Evolutionary conservation across 2,113 vertebrate genomes (phyloP), one percentile per base, ranked within the genome.

Genomic region (Rhinoderma darwinii): DNA sequence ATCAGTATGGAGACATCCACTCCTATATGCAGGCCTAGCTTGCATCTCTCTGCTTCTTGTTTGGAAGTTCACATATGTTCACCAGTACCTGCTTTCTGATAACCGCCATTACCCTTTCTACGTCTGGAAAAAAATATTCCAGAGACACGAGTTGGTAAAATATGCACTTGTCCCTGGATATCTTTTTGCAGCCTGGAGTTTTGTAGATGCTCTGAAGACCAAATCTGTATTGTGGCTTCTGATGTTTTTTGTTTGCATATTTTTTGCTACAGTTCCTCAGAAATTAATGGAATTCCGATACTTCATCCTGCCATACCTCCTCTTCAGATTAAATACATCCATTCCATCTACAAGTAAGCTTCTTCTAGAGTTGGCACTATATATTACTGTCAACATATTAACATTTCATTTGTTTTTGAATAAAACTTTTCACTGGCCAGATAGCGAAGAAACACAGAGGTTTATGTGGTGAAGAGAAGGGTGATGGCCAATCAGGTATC

Each of bases 91-190:
- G 68, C 91, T 99, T n/a, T 97, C 97, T 0, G 98, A 99, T 90
- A 99, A 99, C 91, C 95, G 98, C 41, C 98, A 99, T 87, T 99
- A 96, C 82, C 94, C 97, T 0, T 99, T 99, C 89, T 99, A 99
- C 27, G 92, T 99, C 39, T 99, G 98, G 98, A 96, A 94, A 47
- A 95, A 95, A 88, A 78, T 99, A n/a, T 96, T 96, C 90, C 96
- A 97, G 88, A 94, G 90, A 89, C 96, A 99, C 0, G 92, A 95
- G n/a, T 87, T 96, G 86, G 90, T 96, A 5, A 96, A 94, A 82
- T 98, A 96, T 63, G 25, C 96, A n/a, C 91, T 99, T 43, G 93
- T 98, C 44, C 97, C 98, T 0, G 91, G 87, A 0, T 99, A 99
- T 88, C 43, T 98, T 30, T 98, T 98, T 72, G 95, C 97, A 35